Base-by-base conservation (phyloP, 2,113 vertebrate genomes). In the Scartelaos histophorus region DNA sequence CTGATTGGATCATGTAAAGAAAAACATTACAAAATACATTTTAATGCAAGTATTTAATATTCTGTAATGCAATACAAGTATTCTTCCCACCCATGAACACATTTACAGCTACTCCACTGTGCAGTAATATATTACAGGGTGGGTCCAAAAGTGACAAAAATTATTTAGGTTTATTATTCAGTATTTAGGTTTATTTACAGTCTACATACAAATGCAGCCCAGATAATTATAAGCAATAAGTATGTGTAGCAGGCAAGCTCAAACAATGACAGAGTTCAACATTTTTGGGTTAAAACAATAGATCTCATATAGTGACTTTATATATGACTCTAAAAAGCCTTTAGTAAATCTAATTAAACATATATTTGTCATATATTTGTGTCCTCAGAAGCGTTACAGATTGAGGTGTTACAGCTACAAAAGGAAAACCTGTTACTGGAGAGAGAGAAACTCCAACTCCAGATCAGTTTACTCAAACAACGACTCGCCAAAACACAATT, bases 391-490 rank as follows among this genome's bases (percentile, higher is more conserved):
- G 38, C 12, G 57, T 61, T 82, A 66, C 53, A 83, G 54, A 21
- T 10, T 0, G 84, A 88, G 19, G 53, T 88, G 21, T 57, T 87
- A 81, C 62, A 46, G 15, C 69, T 85, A 45, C 84, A 85, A 49
- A 90, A 70, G 45, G 79, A 79, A 73, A 91, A 79, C 57, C 79
- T 88, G 3, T 21, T 75, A 21, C 66, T 91, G 76, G 70, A 82
- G 66, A 47, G 7, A 73, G 74, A 85, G 51, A 91, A 87, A 71
- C 79, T 85, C n/a, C 47, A 81, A 5, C 83, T 89, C 47, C 71
- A 88, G 65, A 82, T 89, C 64, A 10, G n/a, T 22, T 10, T 83
- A 16, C 53, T 88, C 19, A 84, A 86, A 60, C 65, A 75, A 0
- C 11, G 45, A 17, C 43, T 83, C 53, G 62, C 15, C 19, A 46